phyloP scores from a whole-genome alignment of 2,113 vertebrate genomes.

The Naja naja region DNA sequence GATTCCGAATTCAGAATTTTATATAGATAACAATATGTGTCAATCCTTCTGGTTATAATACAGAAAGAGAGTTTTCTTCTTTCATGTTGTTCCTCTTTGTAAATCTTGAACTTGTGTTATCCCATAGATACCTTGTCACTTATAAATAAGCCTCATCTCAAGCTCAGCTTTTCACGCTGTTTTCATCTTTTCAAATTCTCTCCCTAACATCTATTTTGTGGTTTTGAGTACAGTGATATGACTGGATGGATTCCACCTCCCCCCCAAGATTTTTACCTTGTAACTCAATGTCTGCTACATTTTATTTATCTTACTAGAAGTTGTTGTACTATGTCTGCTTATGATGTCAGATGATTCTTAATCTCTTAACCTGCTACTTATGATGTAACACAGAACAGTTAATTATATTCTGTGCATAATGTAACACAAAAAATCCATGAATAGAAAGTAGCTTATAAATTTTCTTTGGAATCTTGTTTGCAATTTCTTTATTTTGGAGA shows the following conservation, averaged over 20 bases:
- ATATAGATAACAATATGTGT: background rate
- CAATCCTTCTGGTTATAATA: slow-evolving; percentile 6
- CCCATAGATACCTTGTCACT: background rate
- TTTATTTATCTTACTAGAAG: slow-evolving; percentile 48
- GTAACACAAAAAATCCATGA: slow-evolving; percentile 65
- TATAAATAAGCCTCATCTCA: slow-evolving; percentile 2
- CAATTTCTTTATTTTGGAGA: slow-evolving; percentile 61
- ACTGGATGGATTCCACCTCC: slow-evolving; percentile 34
- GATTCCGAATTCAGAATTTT: background rate
- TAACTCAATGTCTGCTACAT: slow-evolving; percentile 36
- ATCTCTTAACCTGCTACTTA: slow-evolving; percentile 62
- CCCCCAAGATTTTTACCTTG: slow-evolving; percentile 17
- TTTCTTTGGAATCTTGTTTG: slow-evolving; percentile 65
- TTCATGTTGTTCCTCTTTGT: slow-evolving; percentile 17
- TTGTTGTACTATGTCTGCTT: slow-evolving; percentile 52
- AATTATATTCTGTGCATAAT: slow-evolving; percentile 69
- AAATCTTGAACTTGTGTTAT: slow-evolving; percentile 3
- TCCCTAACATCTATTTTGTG: slow-evolving; percentile 51
- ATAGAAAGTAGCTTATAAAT: slow-evolving; percentile 62
- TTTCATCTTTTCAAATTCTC: slow-evolving; percentile 39
- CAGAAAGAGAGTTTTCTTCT: slow-evolving; percentile 8
- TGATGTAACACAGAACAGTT: slow-evolving; percentile 57
- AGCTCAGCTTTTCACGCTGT: slow-evolving; percentile 17
- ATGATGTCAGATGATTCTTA: slow-evolving; percentile 59
- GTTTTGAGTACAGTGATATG: slow-evolving; percentile 55